These are phyloP conservation scores for Oscheius sp. DNA, from an alignment of 2,888 invertebrate species.

Conservation along the genomic window DNA sequence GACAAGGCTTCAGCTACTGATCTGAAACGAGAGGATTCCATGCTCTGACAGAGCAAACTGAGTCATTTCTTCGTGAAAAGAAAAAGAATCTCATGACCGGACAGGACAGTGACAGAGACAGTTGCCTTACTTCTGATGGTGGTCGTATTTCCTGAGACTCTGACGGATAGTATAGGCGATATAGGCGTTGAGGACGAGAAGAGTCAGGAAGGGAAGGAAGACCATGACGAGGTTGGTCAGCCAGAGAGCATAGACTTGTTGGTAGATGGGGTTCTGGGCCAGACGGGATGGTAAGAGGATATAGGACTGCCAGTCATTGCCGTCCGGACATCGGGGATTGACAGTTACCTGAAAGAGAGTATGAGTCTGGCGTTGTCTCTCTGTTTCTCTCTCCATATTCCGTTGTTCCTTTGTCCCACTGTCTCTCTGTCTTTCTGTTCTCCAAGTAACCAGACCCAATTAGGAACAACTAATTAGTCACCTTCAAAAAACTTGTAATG, in stretches of 20 bases:
- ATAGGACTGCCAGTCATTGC: constrained; percentile 65
- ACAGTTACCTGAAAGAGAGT: constrained; percentile 50
- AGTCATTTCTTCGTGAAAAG: not conserved
- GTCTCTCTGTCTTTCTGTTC: not conserved
- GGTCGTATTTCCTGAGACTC: constrained; percentile 83
- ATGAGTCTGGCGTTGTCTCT: not conserved
- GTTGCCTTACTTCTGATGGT: constrained; percentile 44
- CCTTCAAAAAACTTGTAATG: no score
- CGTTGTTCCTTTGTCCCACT: not conserved
- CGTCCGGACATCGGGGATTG: constrained; percentile 62
- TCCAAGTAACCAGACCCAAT: not conserved
- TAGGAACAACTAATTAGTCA: no score
- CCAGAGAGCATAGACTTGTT: constrained; percentile 88
- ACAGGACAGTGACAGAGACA: not conserved
- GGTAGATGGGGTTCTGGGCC: constrained; percentile 60
- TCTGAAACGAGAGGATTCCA: constrained; percentile 43
- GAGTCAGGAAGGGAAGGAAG: constrained; percentile 87
- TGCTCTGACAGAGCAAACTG: not conserved
- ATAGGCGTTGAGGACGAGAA: constrained; percentile 87
- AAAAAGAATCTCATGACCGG: no score
- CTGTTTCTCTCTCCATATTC: no score
- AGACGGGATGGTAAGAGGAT: constrained; percentile 57
- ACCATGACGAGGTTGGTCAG: constrained; percentile 93
- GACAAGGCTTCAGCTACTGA: constrained; percentile 51
- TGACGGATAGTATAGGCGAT: constrained; percentile 92